Percentiles rank a stretch among this genome's conserved stretches.
These are phyloP conservation scores for Rhynchonycteris naso DNA, from an alignment of 2,797 vertebrate species.

Conservation along the genomic window DNA sequence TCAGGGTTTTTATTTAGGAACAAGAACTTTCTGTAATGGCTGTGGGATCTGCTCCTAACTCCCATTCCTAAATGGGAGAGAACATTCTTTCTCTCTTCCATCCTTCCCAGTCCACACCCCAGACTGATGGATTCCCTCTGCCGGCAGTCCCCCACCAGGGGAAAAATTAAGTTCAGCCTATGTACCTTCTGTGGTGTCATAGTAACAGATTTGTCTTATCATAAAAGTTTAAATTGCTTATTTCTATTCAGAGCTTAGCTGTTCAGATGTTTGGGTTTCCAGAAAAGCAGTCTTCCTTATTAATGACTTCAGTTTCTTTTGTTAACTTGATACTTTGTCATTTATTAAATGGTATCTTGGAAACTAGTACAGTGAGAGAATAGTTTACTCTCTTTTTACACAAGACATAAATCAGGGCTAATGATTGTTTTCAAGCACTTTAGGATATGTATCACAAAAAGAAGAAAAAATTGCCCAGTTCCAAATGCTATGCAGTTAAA, in stretches of 20 bases:
- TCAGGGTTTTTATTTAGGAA: not conserved
- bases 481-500: conserved; percentile 34
- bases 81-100: not conserved
- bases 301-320: conserved; percentile 71
- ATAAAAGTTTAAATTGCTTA: conserved; percentile 59
- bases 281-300: conserved; percentile 60
- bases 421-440: conserved; percentile 79
- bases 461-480: conserved; percentile 19
- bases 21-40: not conserved
- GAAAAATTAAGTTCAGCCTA: not conserved
- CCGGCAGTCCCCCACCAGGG: not conserved
- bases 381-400: conserved; percentile 71
- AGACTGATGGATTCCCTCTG: conserved; percentile 36
- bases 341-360: conserved; percentile 75
- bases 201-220: conserved; percentile 65
- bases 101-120: not conserved
- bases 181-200: not conserved
- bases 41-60: not conserved
- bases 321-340: conserved; percentile 71
- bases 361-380: conserved; percentile 69
- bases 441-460: conserved; percentile 52
- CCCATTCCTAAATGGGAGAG: not conserved
- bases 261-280: conserved; percentile 62
- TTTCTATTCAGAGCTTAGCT: conserved; percentile 49
- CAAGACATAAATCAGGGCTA: conserved; percentile 77